Base-by-base conservation (phyloP, 2,113 vertebrate genomes). In the Nothoprocta perdicaria region DNA sequence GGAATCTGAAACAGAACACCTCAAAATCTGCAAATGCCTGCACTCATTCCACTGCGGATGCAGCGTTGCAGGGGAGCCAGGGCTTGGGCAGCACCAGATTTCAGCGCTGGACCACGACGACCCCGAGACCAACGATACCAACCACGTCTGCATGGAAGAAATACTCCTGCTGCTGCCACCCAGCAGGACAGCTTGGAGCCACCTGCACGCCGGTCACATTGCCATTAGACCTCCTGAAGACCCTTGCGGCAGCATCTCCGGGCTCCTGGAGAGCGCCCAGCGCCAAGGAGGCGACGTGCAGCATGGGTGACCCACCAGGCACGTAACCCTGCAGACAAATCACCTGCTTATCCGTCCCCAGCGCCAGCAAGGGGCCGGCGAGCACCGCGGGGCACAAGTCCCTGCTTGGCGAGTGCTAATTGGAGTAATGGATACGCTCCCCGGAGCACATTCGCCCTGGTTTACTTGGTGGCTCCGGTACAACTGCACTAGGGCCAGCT, bases 341-440 rank as follows among this genome's bases (percentile, higher is more conserved):
- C 71, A 66, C 80, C 89, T 11, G 9, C 77, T 89, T 67, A 78
- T 75, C 76, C 55, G 35, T 62, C 81, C 83, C 62, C 7, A 1
- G 26, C 1, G 69, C 40, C 52, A 61, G 92, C 71, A 91, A 81
- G 81, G 4, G 75, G 86, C 26, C 18, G 5, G 88, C 46, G 31
- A 90, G 48, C 66, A 40, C 40, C n/a, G 84, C 1, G 0, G 3
- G 16, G 27, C 12, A 80, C 87, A 58, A 91, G 83, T 18, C 43
- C 55, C 79, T 55, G 84, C 84, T 69, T 94, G 17, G 84, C 58
- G 78, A 87, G 67, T 66, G 33, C 73, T 87, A 14, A 71, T 52
- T 63, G 78, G 89, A 66, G 92, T 83, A 96, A 93, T 33, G 65
- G 90, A 84, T 38, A 69, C 72, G 84, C 90, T 81, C 38, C 0